Conservation (phyloP, 1,140 invertebrate genomes). For the Kradibia gibbosae region DNA sequence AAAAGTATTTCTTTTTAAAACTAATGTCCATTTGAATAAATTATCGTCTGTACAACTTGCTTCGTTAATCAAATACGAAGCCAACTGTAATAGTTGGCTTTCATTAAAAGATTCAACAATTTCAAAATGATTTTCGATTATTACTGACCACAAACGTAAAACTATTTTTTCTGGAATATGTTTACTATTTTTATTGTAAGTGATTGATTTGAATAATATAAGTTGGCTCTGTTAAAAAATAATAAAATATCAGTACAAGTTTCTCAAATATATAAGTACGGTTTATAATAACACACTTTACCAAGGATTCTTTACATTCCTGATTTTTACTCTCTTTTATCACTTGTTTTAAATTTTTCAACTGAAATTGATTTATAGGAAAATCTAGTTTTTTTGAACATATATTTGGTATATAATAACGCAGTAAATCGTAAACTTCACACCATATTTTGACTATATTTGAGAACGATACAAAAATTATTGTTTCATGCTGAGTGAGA, state of each 20-base stretch:
- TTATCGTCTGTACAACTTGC: background rate
- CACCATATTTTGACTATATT: conserved; percentile 37
- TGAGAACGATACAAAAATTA: conserved; percentile 20
- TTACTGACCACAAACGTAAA: conserved; percentile 4
- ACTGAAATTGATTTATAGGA: conserved; percentile 31
- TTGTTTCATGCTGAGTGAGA: background rate
- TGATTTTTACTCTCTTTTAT: conserved; percentile 7
- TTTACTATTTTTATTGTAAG: conserved; percentile 14
- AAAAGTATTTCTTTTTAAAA: conserved; percentile 30
- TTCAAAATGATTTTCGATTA: conserved; percentile 44
- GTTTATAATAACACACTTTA: conserved; percentile 17
- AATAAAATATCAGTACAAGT: conserved; percentile 22
- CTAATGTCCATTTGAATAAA: conserved; percentile 32
- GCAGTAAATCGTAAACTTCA: conserved; percentile 42
- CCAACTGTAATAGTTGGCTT: conserved; percentile 34
- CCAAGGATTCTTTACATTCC: conserved; percentile 27
- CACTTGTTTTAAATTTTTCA: conserved; percentile 31
- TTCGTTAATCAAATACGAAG: conserved; percentile 30
- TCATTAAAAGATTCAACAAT: conserved; percentile 34
- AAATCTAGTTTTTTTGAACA: conserved; percentile 19
- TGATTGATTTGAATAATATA: conserved; percentile 3
- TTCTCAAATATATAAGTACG: background rate
- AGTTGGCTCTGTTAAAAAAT: conserved; percentile 30
- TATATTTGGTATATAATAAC: conserved; percentile 16
- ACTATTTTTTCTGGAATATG: conserved; percentile 33